phyloP scores from a whole-genome alignment of 2,113 vertebrate genomes.

The Epinephelus cyanopodus region DNA sequence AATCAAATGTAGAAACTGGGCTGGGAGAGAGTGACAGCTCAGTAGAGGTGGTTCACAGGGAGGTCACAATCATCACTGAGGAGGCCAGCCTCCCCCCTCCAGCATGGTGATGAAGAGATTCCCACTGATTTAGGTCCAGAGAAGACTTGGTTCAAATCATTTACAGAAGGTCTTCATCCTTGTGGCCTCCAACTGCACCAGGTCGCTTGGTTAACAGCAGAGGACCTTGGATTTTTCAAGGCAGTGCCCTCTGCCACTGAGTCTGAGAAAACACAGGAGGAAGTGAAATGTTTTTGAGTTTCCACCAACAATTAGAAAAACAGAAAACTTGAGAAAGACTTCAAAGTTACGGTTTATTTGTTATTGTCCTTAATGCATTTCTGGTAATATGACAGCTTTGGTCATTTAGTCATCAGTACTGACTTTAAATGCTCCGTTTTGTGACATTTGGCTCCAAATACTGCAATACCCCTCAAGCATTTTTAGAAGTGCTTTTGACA shows the following conservation, averaged over 20 bases:
- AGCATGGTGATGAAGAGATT: neutral
- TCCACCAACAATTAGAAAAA: no score
- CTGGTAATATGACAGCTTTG: neutral
- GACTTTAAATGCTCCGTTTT: neutral
- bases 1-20: neutral
- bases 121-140: conserved; percentile 7
- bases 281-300: no score
- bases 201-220: neutral
- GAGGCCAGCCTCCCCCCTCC: neutral
- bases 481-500: no score
- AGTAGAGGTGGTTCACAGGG: neutral
- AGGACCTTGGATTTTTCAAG: neutral
- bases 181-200: neutral
- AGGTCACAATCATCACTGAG: neutral
- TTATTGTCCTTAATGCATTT: no score
- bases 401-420: neutral
- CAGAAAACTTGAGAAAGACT: no score
- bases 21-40: neutral
- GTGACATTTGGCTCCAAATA: no score
- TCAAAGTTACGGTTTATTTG: no score
- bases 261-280: no score
- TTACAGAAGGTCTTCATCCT: neutral
- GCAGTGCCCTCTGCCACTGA: neutral
- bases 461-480: no score
- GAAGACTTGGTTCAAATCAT: neutral